Evolutionary conservation across 2,113 vertebrate species (phyloP), one percentile per base, ranked within the genome.

Genomic region (Pseudois nayaur): DNA sequence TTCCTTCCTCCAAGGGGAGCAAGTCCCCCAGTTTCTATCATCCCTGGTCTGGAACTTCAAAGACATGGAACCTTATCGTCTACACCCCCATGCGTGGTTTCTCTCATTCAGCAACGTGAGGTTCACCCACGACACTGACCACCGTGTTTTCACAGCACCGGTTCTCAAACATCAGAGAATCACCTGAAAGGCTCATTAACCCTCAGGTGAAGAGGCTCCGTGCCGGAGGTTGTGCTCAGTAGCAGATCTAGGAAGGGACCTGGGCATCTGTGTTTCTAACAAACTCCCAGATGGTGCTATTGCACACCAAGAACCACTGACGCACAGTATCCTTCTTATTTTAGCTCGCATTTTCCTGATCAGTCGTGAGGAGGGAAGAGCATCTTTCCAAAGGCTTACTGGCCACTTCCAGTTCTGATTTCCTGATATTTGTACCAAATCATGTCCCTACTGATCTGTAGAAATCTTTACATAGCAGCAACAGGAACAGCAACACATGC

Each of bases 111-210:
- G n/a, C 11, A 8, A 3, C 0, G 5, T 33, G 79, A 29, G 67
- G 27, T 57, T 62, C 52, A 43, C 2, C 57, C 43, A 55, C 0
- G 13, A 76, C 2, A 25, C 0, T 9, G 36, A 52, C 60, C 13
- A 3, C 3, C 1, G 29, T 29, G 59, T 82, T 16, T 23, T 43
- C 36, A 0, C 4, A 29, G 43, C 52, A 10, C 11, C 3, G 23
- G 36, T 15, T 48, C 83, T 74, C 74, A 74, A 17, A 78, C 14
- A 7, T 93, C 40, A 40, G 67, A 59, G 95, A 85, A 55, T 55
- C 36, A 19, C 45, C 43, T 6, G 31, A 29, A 79, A 12, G 13
- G 50, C 45, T n/a, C 19, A 36, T 6, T 5, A n/a, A 23, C 48
- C 21, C 21, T 9, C 8, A 23, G 54, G 16, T 1, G 33, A 48